These are phyloP conservation scores for Bombus pascuorum DNA, from an alignment of 1,140 invertebrate species.

Conservation along the genomic window DNA sequence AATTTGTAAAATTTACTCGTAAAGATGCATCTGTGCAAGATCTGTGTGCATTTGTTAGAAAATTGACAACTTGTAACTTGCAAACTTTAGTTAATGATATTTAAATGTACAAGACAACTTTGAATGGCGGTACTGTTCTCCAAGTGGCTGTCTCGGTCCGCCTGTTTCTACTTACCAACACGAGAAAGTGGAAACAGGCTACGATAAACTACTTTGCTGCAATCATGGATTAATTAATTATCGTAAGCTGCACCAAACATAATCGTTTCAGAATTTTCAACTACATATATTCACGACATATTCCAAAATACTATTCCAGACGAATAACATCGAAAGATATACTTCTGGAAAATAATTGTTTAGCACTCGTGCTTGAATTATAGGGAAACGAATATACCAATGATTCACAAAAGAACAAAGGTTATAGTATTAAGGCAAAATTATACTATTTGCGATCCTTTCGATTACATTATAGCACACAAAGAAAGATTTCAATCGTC, in stretches of 20 bases:
- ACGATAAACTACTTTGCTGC: background rate
- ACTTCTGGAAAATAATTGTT: background rate
- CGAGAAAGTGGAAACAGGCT: background rate
- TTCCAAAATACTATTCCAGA: background rate
- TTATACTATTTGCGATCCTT: too few species aligned
- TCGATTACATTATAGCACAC: background rate
- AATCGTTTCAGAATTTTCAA: too few species aligned
- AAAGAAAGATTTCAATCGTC: background rate
- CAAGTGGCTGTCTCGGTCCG: background rate
- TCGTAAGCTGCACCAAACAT: too few species aligned
- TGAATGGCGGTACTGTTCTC: background rate
- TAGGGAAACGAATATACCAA: too few species aligned
- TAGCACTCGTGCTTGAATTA: too few species aligned
- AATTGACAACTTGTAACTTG: background rate
- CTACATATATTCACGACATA: background rate
- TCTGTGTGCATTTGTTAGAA: background rate
- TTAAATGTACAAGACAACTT: background rate
- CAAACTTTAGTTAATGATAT: background rate
- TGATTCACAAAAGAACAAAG: too few species aligned
- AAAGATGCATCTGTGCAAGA: background rate
- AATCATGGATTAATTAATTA: background rate
- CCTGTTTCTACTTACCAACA: conserved; percentile 7
- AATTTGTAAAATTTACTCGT: too few species aligned
- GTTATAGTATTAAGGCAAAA: too few species aligned
- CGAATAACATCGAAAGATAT: too few species aligned